Evolutionary conservation across 1,140 invertebrate genomes (phyloP), one percentile per base, ranked within the genome.

Genomic region (Polypedilum pembai): DNA sequence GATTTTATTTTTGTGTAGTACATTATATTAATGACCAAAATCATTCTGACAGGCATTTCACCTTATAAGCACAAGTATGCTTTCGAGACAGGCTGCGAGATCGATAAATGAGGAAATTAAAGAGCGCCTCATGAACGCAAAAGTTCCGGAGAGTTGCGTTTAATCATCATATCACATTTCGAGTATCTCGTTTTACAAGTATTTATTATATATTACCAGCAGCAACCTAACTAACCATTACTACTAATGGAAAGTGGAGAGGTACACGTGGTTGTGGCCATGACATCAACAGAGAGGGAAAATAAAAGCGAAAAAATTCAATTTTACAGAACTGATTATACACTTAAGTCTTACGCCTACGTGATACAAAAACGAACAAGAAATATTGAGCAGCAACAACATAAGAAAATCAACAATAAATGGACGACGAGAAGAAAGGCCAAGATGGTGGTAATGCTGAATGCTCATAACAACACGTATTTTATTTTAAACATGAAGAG

Each of bases 131-230:
- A 69, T 69, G 65, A 69, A 20, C 65, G 2, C 65, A n/a, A 69
- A 69, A 69, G 65, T 69, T 69, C 65, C 65, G 17, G 65, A 69
- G 65, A 69, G 65, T 21, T 69, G 65, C 18, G 65, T 69, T 18
- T 69, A 69, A 69, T 69, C 45, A 56, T 56, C 45, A 56, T 56
- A 56, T 56, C 45, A 45, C 41, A 45, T 45, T 45, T 45, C 41
- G 2, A 15, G 8, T 45, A 12, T 45, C 41, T 45, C 41, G n/a
- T 56, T 56, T 56, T 56, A 56, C 45, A 56, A 33, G 24, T 33
- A 33, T 33, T 33, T 33, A 33, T 33, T 33, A 33, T 33, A 33
- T 33, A 33, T 33, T 33, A 33, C 24, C 24, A 33, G 5, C 24
- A 33, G 24, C 24, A 33, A 33, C 24, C n/a, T 56, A 56, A 56